Conservation (phyloP, 2,888 invertebrate species). For the Drosophila prolongata region DNA sequence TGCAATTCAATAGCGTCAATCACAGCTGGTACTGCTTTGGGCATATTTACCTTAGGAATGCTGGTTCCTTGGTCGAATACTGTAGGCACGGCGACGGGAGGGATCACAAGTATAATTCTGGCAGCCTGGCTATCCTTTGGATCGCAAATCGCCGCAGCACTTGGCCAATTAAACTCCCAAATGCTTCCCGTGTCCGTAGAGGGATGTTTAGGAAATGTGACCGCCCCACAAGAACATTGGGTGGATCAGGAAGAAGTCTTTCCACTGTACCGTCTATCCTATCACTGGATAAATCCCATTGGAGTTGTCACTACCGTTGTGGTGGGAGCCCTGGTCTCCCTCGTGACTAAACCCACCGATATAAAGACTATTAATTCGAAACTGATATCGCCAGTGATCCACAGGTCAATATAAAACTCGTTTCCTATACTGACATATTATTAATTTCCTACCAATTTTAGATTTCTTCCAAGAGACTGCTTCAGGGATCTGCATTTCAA, state of each 20-base stretch:
- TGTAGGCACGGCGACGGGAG: constrained; percentile 87
- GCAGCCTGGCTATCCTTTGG: constrained; percentile 89
- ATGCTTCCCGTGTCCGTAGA: constrained; percentile 86
- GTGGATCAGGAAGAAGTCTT: constrained; percentile 86
- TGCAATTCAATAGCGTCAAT: constrained; percentile 91
- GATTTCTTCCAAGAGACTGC: constrained; percentile 81
- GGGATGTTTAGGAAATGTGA: constrained; percentile 80
- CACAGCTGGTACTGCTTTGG: constrained; percentile 92
- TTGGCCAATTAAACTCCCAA: constrained; percentile 86
- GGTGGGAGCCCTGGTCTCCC: constrained; percentile 89
- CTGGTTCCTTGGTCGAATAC: constrained; percentile 91
- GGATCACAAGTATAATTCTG: constrained; percentile 86
- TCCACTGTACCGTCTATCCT: constrained; percentile 91
- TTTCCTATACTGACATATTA: not conserved
- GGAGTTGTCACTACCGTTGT: constrained; percentile 88
- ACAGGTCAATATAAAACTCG: constrained; percentile 81
- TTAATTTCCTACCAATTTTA: constrained; percentile 18
- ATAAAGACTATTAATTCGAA: constrained; percentile 86
- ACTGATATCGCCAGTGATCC: constrained; percentile 87
- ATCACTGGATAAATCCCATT: constrained; percentile 92
- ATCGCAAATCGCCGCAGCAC: constrained; percentile 88
- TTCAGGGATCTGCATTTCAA: not conserved
- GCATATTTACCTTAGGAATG: constrained; percentile 93
- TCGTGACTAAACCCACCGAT: constrained; percentile 86
- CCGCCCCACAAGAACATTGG: constrained; percentile 48